Evolutionary conservation across 2,113 vertebrate species (phyloP), one percentile per base, ranked within the genome.

Genomic region (Passer domesticus): DNA sequence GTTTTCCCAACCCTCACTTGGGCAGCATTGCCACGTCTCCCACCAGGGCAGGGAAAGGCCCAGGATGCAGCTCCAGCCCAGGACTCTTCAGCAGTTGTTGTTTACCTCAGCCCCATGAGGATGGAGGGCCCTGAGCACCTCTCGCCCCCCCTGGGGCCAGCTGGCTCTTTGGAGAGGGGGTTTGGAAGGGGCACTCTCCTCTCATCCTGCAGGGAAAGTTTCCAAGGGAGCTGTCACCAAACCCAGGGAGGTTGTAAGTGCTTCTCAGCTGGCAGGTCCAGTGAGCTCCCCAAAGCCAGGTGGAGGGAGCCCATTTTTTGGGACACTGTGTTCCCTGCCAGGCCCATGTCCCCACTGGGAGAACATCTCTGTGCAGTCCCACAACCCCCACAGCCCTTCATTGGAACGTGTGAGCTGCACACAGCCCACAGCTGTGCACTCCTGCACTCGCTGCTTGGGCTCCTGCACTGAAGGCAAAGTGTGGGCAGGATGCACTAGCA

Each of bases 301-400:
- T 0, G 0, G 8, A 3, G 33, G 5, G 7, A 47, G 3, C n/a
- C 22, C 21, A 2, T 31, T 24, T 67, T 53, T 44, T 1, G 3
- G 9, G 39, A 47, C n/a, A 13, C 25, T 5, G 0, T 44, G 28
- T 63, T 53, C 31, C 25, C 27, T 73, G 30, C 37, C 18, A 8
- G 19, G 31, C 33, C 67, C 4, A 0, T 4, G 3, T 46, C 39
- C 56, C 11, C 1, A 4, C 9, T 0, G 1, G 3, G 21, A 23
- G 8, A 4, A 5, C 13, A 47, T 56, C 60, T 43, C 35, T 0
- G 0, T 70, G 56, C 43, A 58, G 27, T 21, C 17, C 31, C 74
- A 46, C 4, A 4, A 11, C 5, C 43, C 27, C 24, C 6, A 6
- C 3, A 69, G 80, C 41, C 80, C 56, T 78, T 77, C 39, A 23